Conservation (phyloP, 2,113 vertebrate genomes). For the Malurus cyaneus region DNA sequence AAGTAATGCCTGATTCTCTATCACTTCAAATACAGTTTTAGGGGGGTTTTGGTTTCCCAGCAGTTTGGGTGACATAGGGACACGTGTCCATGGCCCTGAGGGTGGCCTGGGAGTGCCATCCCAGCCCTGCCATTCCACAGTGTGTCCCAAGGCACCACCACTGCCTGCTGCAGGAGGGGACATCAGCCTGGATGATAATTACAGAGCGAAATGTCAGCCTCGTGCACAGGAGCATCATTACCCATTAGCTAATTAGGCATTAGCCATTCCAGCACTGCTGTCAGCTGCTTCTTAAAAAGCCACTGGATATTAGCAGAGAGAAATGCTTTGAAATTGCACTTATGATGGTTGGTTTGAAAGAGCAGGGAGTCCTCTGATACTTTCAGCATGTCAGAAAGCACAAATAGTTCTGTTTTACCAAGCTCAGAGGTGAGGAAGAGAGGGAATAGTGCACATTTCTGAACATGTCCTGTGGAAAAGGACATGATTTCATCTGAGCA, state of each 20-base stretch:
- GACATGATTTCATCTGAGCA: neutral
- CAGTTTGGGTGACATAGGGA: too few species aligned
- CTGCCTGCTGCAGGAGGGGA: neutral
- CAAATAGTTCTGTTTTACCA: neutral
- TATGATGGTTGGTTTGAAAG: neutral
- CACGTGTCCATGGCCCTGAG: accelerated
- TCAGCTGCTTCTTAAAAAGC: constrained; percentile 55
- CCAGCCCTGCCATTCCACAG: accelerated
- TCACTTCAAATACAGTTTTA: too few species aligned
- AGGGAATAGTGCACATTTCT: neutral
- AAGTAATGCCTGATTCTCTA: too few species aligned
- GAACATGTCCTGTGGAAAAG: neutral
- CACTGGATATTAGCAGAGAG: constrained; percentile 31
- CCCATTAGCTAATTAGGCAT: constrained; percentile 56
- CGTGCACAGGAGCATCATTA: constrained; percentile 44
- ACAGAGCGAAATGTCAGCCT: constrained; percentile 44
- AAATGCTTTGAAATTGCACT: constrained; percentile 36
- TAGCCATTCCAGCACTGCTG: constrained; percentile 44
- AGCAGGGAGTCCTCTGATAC: constrained; percentile 1
- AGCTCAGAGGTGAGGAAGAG: neutral
- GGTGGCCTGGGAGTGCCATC: neutral
- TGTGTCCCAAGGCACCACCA: neutral
- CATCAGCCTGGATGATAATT: constrained; percentile 7
- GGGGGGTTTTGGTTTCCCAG: too few species aligned
- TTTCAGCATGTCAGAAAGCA: neutral